These are phyloP conservation scores for Anthrax anthrax DNA, from an alignment of 2,888 invertebrate genomes.

Conservation along the genomic window DNA sequence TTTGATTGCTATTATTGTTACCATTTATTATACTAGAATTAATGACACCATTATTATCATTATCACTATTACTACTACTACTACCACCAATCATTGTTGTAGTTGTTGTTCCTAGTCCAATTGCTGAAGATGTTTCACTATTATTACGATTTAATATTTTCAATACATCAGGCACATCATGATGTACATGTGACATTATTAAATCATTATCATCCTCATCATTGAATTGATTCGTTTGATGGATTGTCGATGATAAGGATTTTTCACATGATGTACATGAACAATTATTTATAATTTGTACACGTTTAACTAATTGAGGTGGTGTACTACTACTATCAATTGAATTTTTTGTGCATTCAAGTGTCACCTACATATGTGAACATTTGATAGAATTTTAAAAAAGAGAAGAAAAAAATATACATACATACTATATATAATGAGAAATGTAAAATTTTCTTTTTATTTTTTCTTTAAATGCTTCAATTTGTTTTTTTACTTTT, in stretches of 20 bases:
- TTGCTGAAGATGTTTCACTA: slow-evolving; percentile 7
- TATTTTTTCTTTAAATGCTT: no score
- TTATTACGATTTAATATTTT: slow-evolving; percentile 18
- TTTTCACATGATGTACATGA: slow-evolving; percentile 47
- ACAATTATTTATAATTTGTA: slow-evolving; percentile 52
- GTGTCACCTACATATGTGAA: slow-evolving; percentile 37
- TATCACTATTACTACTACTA: background rate
- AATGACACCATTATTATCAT: background rate
- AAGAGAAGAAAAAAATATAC: background rate
- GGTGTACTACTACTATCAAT: slow-evolving; percentile 28
- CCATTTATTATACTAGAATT: no score
- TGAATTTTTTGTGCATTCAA: slow-evolving; percentile 41
- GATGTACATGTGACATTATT: slow-evolving; percentile 9
- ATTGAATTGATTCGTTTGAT: slow-evolving; percentile 18
- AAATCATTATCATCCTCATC: slow-evolving; percentile 15
- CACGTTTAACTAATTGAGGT: slow-evolving; percentile 41
- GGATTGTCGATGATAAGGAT: slow-evolving; percentile 13
- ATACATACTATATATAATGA: background rate
- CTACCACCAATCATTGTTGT: background rate
- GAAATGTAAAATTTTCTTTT: background rate
- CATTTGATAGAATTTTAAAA: no score
- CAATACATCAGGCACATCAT: slow-evolving; percentile 31
- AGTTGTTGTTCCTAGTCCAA: no score
- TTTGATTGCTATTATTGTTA: no score
- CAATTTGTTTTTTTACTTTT: no score